phyloP scores from a whole-genome alignment of 2,888 invertebrate genomes.

The Cryptophagus acutangulus region DNA sequence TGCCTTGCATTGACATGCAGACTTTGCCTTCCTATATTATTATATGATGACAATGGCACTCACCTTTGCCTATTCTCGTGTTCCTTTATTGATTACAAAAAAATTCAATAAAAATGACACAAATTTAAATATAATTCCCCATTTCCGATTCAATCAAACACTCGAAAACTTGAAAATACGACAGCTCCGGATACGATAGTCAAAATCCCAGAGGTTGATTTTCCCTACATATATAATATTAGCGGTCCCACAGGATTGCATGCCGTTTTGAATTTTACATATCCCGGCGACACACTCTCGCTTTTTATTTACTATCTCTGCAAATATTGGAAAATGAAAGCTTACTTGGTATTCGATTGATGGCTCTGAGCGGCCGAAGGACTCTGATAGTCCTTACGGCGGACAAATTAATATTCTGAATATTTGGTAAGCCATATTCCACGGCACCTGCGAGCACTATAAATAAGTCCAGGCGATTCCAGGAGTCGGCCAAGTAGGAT shows the following conservation, averaged over 20 bases:
- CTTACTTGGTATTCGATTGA: constrained; percentile 99
- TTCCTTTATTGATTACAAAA: too few relatives aligned
- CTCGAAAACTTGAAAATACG: not conserved
- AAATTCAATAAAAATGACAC: too few relatives aligned
- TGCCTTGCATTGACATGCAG: too few relatives aligned
- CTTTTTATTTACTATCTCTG: too few relatives aligned
- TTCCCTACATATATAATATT: not conserved
- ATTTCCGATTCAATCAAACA: too few relatives aligned
- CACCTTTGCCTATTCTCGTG: too few relatives aligned
- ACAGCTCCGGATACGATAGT: not conserved
- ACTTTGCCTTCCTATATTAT: too few relatives aligned
- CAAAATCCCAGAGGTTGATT: not conserved
- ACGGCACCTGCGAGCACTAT: constrained; percentile 92
- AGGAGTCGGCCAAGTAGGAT: constrained; percentile 95
- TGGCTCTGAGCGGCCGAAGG: constrained; percentile 91
- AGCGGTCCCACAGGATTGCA: not conserved
- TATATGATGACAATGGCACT: too few relatives aligned
- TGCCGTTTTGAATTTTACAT: not conserved
- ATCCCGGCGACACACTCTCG: not conserved
- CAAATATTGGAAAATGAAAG: constrained; percentile 34
- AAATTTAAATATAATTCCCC: too few relatives aligned
- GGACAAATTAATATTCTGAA: constrained; percentile 96
- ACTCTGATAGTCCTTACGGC: constrained; percentile 98
- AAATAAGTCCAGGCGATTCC: constrained; percentile 98
- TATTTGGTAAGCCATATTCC: constrained; percentile 81